Conservation (phyloP, 2,888 invertebrate genomes). For the Ypsolopha sequella region DNA sequence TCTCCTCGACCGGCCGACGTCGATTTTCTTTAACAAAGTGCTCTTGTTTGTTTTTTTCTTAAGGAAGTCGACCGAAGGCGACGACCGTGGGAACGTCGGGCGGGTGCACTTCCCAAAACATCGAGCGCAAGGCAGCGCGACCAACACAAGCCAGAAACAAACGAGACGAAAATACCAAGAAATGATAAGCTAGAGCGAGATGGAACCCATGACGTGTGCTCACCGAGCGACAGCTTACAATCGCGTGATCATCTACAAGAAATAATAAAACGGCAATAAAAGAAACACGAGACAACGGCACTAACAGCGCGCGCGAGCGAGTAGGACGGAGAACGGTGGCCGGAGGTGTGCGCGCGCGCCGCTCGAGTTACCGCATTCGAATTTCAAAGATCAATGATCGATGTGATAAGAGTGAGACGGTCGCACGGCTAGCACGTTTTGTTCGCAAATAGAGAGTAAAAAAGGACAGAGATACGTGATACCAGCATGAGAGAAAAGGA, state of each 20-base stretch:
- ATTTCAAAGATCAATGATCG: conserved; percentile 70
- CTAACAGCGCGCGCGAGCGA: conserved; percentile 43
- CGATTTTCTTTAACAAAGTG: conserved; percentile 70
- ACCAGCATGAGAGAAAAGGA: conserved; percentile 23
- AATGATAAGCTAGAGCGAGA: conserved; percentile 23
- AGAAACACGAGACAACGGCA: conserved; percentile 64
- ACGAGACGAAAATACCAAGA: conserved; percentile 26
- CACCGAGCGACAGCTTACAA: conserved; percentile 68
- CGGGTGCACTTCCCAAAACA: conserved; percentile 73
- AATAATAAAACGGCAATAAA: conserved; percentile 71
- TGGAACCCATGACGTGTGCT: conserved; percentile 58
- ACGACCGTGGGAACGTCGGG: conserved; percentile 70
- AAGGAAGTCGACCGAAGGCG: conserved; percentile 69
- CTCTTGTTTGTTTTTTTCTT: conserved; percentile 71
- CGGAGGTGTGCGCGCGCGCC: conserved; percentile 50
- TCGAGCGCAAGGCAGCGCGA: conserved; percentile 66
- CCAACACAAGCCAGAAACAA: conserved; percentile 54
- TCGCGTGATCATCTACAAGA: conserved; percentile 72
- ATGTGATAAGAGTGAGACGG: conserved; percentile 58
- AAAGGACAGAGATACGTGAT: conserved; percentile 21
- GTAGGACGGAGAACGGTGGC: conserved; percentile 44
- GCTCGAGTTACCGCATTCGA: conserved; percentile 63
- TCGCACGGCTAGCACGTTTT: conserved; percentile 34
- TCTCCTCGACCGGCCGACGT: conserved; percentile 67
- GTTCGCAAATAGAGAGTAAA: conserved; percentile 20